Conservation (phyloP, 1,140 invertebrate genomes). For the Drosophila funebris region DNA sequence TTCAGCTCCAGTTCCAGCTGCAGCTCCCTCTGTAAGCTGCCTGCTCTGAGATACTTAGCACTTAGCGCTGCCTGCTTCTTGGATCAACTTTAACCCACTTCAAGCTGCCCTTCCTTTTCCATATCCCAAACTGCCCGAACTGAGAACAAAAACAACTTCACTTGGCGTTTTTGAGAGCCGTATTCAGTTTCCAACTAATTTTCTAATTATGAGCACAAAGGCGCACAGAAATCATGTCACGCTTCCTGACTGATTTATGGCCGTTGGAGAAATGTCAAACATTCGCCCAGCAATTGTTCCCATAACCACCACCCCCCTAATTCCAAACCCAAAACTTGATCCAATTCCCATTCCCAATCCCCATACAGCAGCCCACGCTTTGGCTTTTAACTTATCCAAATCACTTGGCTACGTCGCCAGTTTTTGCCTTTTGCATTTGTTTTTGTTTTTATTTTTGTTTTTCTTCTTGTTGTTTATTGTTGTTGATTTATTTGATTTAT, state of each 20-base stretch:
- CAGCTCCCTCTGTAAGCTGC: conserved; percentile 15
- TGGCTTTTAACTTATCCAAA: conserved; percentile 73
- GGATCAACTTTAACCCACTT: conserved; percentile 29
- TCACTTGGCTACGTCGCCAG: conserved; percentile 60
- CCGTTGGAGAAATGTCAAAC: conserved; percentile 81
- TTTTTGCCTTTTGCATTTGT: conserved; percentile 35
- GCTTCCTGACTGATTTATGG: conserved; percentile 70
- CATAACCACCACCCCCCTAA: background rate
- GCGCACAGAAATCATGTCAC: conserved; percentile 71
- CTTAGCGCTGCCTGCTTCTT: conserved; percentile 5
- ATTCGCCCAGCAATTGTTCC: conserved; percentile 49
- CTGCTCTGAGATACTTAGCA: conserved; percentile 11
- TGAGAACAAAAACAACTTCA: background rate
- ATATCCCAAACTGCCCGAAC: background rate
- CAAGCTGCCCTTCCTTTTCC: background rate
- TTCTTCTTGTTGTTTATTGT: conserved; percentile 21
- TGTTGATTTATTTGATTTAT: conserved; percentile 73
- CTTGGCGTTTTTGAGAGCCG: conserved; percentile 33
- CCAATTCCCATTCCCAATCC: background rate
- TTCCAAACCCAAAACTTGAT: background rate
- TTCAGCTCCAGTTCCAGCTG: conserved; percentile 12
- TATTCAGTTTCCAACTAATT: conserved; percentile 65
- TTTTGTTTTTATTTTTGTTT: conserved; percentile 1
- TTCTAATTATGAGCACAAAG: conserved; percentile 78
- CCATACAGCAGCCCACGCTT: conserved; percentile 42